Conservation (phyloP, 2,888 invertebrate genomes). For the Pristionchus maxplancki region DNA sequence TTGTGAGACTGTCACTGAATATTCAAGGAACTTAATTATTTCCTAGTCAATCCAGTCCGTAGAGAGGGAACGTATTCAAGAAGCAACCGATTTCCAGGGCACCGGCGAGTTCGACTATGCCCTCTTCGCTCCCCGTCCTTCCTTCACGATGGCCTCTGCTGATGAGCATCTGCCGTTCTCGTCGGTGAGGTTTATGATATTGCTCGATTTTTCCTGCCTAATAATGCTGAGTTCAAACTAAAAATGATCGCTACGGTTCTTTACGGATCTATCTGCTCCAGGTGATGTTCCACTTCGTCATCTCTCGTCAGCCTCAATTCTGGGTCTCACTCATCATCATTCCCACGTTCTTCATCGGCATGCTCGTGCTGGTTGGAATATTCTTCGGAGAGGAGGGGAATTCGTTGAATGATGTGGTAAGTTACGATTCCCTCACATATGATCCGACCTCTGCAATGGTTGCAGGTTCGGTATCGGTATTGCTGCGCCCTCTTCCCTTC, state of each 20-base stretch:
- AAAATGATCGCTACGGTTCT: too few relatives aligned
- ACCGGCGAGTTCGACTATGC: neutral
- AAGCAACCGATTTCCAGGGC: neutral
- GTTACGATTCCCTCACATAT: neutral
- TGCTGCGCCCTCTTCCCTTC: too few relatives aligned
- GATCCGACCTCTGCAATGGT: too few relatives aligned
- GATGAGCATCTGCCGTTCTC: neutral
- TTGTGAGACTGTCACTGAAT: too few relatives aligned
- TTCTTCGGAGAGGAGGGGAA: neutral
- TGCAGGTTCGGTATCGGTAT: too few relatives aligned
- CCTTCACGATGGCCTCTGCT: neutral
- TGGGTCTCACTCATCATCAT: neutral
- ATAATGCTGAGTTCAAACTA: too few relatives aligned
- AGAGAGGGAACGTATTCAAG: too few relatives aligned
- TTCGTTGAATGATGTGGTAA: neutral
- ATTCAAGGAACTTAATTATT: neutral
- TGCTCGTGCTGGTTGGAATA: neutral
- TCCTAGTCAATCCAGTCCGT: neutral
- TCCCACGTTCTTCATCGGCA: neutral
- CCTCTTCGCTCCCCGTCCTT: neutral
- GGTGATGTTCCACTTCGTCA: neutral
- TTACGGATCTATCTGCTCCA: too few relatives aligned
- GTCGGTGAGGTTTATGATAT: too few relatives aligned
- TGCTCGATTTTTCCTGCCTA: too few relatives aligned
- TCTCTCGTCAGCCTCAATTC: conserved; percentile 9